Evolutionary conservation across 1,140 invertebrate genomes (phyloP), one percentile per base, ranked within the genome.

Genomic region (Ips nitidus): DNA sequence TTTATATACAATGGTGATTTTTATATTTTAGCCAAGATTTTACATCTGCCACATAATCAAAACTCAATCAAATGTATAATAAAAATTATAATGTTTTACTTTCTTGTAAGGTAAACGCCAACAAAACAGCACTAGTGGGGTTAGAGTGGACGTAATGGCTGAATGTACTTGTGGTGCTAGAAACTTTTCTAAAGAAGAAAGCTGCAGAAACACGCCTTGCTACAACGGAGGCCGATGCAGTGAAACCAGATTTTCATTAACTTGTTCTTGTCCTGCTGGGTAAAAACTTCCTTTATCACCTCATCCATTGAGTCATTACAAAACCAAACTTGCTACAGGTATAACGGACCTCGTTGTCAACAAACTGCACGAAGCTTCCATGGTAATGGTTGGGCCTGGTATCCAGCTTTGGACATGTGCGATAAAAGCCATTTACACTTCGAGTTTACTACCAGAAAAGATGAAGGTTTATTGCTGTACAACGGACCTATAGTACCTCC

Each of bases 401-500:
- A 97, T 83, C 92, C 94, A 1, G 89, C 96, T 0, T 82, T 99
- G 4, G 93, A 96, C 78, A 97, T 98, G 91, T 98, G 97, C 81
- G 94, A 98, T 75, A 91, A 90, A 63, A 97, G 95, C 38, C 94
- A 97, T 83, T 85, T 98, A 52, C 96, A 94, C 75, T 88, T 98
- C 64, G 95, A 98, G 81, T 98, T 99, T 78, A 91, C 97, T 64
- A 98, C 97, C 0, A 86, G 89, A 74, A 92, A 94, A 80, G 87
- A 89, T 0, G 94, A 97, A 78, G 97, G 96, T 2, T 83, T 98
- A n/a, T 83, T 99, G 52, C 82, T 99, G 4, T 99, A 98, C 80
- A 98, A 98, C 81, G 97, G 97, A 43, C 97, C 97, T 0, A 95
- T 98, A 74, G 94, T 94, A 8, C 91, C 93, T 56, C 94, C 93